Evolutionary conservation across 2,113 vertebrate species (phyloP).

Genomic region (Ceratotherium simum): DNA sequence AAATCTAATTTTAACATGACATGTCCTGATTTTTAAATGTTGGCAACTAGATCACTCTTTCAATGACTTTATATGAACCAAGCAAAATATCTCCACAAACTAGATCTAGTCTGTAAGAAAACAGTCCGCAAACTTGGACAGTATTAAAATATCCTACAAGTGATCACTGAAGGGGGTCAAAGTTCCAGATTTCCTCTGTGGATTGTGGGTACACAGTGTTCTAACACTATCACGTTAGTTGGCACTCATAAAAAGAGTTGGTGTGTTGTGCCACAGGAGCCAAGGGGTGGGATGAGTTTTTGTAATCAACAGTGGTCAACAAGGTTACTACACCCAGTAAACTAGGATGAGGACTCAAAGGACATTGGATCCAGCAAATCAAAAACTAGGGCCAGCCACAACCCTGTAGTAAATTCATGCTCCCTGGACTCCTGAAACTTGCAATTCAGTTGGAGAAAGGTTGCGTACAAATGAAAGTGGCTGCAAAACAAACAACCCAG

Average conservation of each 20-base stretch:
- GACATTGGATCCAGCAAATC: background rate
- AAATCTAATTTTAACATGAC: background rate
- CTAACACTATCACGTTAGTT: background rate
- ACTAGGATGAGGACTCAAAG: background rate
- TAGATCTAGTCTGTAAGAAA: background rate
- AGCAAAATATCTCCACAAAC: background rate
- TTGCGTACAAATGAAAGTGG: background rate
- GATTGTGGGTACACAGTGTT: background rate
- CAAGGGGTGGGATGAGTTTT: background rate
- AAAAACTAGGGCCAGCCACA: background rate
- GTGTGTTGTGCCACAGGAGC: background rate
- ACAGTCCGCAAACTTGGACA: background rate
- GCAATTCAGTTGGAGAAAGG: background rate
- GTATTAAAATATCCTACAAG: background rate
- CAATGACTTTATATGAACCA: background rate
- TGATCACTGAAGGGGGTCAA: background rate
- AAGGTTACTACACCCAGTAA: background rate
- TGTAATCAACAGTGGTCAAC: background rate
- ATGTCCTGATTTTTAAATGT: conserved; percentile 28
- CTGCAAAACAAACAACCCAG: background rate
- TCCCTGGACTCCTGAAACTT: background rate
- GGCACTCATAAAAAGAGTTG: background rate
- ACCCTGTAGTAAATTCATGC: background rate
- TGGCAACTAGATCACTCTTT: background rate
- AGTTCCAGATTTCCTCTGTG: background rate